phyloP scores from a whole-genome alignment of 1,140 invertebrate species.

The Plutomurus gul region DNA sequence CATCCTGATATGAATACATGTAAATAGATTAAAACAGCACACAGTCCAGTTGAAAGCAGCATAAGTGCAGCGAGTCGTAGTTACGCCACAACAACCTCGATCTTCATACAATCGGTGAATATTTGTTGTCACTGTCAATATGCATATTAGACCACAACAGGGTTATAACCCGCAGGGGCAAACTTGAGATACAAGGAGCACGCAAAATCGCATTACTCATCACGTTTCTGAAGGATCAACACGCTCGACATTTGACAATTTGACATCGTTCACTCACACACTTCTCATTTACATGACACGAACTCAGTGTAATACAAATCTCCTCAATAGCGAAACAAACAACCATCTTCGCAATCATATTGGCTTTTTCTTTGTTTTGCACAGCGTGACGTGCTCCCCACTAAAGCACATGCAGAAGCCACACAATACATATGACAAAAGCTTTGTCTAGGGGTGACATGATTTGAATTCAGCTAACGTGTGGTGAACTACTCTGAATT shows the following conservation, averaged over 20 bases:
- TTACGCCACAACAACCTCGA: no score
- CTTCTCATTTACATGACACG: constrained; percentile 7
- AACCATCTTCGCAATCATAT: background rate
- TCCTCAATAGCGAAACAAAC: constrained; percentile 15
- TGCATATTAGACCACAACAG: background rate
- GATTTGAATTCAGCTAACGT: no score
- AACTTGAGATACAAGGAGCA: background rate
- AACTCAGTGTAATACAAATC: no score
- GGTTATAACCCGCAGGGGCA: background rate
- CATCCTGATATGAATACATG: no score
- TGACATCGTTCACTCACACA: background rate
- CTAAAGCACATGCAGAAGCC: background rate
- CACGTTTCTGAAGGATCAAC: background rate
- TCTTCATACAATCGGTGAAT: no score
- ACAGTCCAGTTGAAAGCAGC: no score
- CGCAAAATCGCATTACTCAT: constrained; percentile 8
- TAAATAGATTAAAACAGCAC: no score
- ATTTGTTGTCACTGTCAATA: background rate
- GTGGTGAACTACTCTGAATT: no score
- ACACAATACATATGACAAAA: no score
- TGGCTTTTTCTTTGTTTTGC: background rate
- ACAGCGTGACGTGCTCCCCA: constrained; percentile 9
- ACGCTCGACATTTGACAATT: background rate
- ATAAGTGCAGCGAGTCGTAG: no score
- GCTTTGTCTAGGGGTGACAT: no score